phyloP scores from a whole-genome alignment of 1,140 invertebrate species.

The Hylyphantes graminicola region DNA sequence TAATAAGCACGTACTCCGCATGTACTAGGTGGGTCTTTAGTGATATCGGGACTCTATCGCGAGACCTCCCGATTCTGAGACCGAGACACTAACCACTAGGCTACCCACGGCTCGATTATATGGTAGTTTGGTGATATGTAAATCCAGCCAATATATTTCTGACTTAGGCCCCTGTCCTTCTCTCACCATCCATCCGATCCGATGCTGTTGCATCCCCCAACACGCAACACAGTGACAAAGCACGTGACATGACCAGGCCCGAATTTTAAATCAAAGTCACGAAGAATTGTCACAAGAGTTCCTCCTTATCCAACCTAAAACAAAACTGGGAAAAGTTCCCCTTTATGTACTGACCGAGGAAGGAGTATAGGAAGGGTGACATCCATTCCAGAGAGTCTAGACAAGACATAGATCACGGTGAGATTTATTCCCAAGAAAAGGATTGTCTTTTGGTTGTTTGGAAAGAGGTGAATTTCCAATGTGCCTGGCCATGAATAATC shows the following conservation, averaged over 20 bases:
- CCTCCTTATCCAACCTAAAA: background rate
- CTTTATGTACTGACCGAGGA: slow-evolving; percentile 33
- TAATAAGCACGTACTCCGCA: too few species aligned
- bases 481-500: slow-evolving; percentile 38
- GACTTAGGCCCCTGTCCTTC: too few species aligned
- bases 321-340: slow-evolving; percentile 50
- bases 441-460: slow-evolving; percentile 19
- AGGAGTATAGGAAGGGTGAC: slow-evolving; percentile 16
- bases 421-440: slow-evolving; percentile 33
- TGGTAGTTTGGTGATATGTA: too few species aligned
- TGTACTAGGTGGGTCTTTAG: too few species aligned
- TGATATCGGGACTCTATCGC: too few species aligned
- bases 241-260: slow-evolving; percentile 31
- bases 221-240: slow-evolving; percentile 54
- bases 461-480: slow-evolving; percentile 46
- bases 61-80: too few species aligned
- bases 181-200: too few species aligned
- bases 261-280: slow-evolving; percentile 52
- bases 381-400: slow-evolving; percentile 14
- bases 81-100: too few species aligned
- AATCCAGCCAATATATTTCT: too few species aligned
- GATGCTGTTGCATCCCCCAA: background rate
- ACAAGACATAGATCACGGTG: slow-evolving; percentile 34
- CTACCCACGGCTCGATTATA: too few species aligned
- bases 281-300: slow-evolving; percentile 42